Base-by-base conservation (phyloP, 2,113 vertebrate species). In the Dromas ardeola region DNA sequence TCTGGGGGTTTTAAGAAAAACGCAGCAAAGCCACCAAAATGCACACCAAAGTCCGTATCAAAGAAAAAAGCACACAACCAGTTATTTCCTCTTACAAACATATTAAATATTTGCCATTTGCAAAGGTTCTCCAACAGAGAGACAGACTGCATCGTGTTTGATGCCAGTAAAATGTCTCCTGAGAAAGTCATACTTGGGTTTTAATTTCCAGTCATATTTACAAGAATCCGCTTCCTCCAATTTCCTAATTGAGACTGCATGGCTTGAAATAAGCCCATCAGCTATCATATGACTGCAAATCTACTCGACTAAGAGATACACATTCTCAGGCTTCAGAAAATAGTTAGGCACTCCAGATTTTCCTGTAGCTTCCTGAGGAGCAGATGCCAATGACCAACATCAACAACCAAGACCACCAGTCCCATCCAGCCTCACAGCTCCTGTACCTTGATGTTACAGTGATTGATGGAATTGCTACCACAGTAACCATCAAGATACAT, bases 141-240 rank as follows among this genome's bases (percentile, higher is more conserved):
- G 38, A 65, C 76, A 81, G 65, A 73, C 42, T 88, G 81, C 36
- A 73, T 52, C 30, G 11, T n/a, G 43, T 91, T 30, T 81, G 79
- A 92, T 59, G 94, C 45, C 83, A 69, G 55, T 20, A 89, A 94
- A 96, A 76, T 13, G 45, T 83, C 76, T 94, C 95, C 55, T 47
- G 92, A 88, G 67, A 85, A 96, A 90, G 71, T 38, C 32, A n/a
- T 59, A 43, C n/a, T 91, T 73, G 62, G 66, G 32, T 91, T 94
- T 94, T 90, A 86, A 97, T 96, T 94, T 86, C 81, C 70, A 94
- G 66, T 58, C 50, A 43, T 72, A 95, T 78, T 95, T 95, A 95
- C 70, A 88, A 62, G 73, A 90, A 95, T 76, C 47, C 5, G 42
- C 78, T 95, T 90, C 78, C 62, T 94, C 63, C 87, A 82, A 30